Conservation (phyloP, 2,888 invertebrate genomes). For the Meiosimyza platycephala region DNA sequence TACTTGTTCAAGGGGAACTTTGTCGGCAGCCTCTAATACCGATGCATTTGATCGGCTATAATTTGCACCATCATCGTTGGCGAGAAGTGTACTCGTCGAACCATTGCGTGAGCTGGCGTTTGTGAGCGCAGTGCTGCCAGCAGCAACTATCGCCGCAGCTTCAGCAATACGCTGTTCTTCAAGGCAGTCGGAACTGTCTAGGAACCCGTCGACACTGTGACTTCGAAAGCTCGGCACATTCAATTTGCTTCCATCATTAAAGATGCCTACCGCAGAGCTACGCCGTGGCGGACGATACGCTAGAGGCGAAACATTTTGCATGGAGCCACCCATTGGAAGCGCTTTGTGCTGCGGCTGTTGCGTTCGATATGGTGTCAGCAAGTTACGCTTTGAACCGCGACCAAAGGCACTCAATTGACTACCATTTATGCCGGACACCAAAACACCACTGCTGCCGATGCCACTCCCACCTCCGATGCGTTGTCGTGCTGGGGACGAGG, state of each 20-base stretch:
- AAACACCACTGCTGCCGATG: conserved; percentile 54
- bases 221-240: conserved; percentile 67
- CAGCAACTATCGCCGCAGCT: conserved; percentile 58
- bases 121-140: conserved; percentile 59
- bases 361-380: conserved; percentile 62
- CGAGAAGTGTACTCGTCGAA: conserved; percentile 58
- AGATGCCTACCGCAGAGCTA: conserved; percentile 62
- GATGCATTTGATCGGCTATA: conserved; percentile 41
- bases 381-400: conserved; percentile 57
- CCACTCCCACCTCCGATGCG: conserved; percentile 67
- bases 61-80: conserved; percentile 42
- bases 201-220: conserved; percentile 74
- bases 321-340: conserved; percentile 51
- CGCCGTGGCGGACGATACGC: conserved; percentile 57
- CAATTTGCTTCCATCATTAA: conserved; percentile 60
- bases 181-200: conserved; percentile 64
- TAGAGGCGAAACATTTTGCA: conserved; percentile 59
- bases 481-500: conserved; percentile 74
- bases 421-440: conserved; percentile 55
- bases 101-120: conserved; percentile 52
- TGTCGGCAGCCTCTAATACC: conserved; percentile 43
- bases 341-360: conserved; percentile 52
- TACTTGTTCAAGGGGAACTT: conserved; percentile 45
- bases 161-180: conserved; percentile 59
- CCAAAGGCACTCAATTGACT: conserved; percentile 55